Evolutionary conservation across 2,113 vertebrate genomes (phyloP), one percentile per base, ranked within the genome.

Genomic region (Petromus typicus): DNA sequence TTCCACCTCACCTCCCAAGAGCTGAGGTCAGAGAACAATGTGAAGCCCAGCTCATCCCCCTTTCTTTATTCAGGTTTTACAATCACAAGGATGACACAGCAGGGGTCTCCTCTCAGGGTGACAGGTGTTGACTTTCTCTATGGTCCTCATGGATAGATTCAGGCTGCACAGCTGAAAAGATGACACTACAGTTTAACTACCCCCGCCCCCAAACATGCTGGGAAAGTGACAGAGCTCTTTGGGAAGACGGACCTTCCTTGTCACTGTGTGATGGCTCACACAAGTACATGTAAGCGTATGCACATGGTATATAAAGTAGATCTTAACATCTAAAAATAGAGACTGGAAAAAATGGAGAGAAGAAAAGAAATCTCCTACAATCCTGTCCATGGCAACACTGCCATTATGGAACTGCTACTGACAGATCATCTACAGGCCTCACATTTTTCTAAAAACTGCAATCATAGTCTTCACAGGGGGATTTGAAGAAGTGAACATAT

Each of bases 321-420:
- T 89, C 40, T 54, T 40, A 16, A 54, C 40, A 71, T 57, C 20
- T 11, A 27, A 37, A 83, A 43, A 45, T 3, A 54, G 25, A 64
- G 75, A 2, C 17, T 32, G 37, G 51, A 11, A 30, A 16, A 80
- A 23, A 22, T 2, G 11, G 18, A 40, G 30, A 43, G 54, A n/a
- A 73, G 37, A 5, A 61, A 82, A 91, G 48, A 27, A 85, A 40
- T 5, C 27, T 76, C n/a, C 92, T 27, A 79, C 54, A 61, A 37
- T 23, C 64, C 0, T 93, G 75, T 56, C 91, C 51, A 25, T 5
- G 90, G 56, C 81, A 98, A 84, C 32, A 91, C 90, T 48, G 43
- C 48, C 11, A 22, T 9, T 30, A 16, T 82, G 34, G 45, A 8
- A 5, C 45, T 90, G 11, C 51, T 37, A 27, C 63, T 51, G 45